A percentile compares a stretch with the other conserved stretches of the same genome.
Conservation (phyloP, 2,797 vertebrate species). For the Zenarchopterus dispar region DNA sequence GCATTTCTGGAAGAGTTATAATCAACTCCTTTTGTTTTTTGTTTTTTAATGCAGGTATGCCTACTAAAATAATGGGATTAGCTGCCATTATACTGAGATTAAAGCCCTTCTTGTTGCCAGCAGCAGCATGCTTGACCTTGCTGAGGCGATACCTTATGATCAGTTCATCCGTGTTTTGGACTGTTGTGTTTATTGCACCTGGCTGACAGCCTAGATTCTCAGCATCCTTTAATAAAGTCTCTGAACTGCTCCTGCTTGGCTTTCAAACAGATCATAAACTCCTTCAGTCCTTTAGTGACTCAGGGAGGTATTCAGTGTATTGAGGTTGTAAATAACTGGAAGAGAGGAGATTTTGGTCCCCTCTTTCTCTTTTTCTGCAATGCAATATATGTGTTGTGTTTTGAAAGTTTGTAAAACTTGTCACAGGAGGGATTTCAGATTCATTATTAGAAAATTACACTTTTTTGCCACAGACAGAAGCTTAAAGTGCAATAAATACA, state of each 20-base stretch:
- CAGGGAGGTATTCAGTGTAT: not conserved
- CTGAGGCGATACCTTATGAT: not conserved
- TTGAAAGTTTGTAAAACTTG: not conserved
- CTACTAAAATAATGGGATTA: too few relatives aligned
- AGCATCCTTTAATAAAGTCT: slow-evolving; percentile 4
- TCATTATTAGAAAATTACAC: not conserved
- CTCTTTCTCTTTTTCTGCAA: not conserved
- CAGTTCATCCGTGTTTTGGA: slow-evolving; percentile 1
- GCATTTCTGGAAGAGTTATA: too few relatives aligned
- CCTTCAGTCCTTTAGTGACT: slow-evolving; percentile 9
- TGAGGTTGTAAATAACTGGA: not conserved
- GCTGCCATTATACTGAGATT: too few relatives aligned
- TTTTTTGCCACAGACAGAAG: not conserved
- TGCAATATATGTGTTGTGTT: not conserved
- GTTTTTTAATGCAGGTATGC: too few relatives aligned
- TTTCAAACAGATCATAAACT: slow-evolving; percentile 1
- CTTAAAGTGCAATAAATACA: not conserved
- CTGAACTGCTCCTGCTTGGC: not conserved
- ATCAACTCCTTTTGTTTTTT: too few relatives aligned
- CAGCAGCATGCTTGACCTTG: too few relatives aligned
- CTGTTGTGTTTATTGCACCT: not conserved
- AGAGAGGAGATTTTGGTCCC: not conserved
- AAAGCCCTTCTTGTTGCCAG: too few relatives aligned
- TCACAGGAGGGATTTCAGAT: not conserved
- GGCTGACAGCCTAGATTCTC: slow-evolving; percentile 1